phyloP scores from a whole-genome alignment of 2,888 invertebrate genomes.

The Dascillus cervinus region DNA sequence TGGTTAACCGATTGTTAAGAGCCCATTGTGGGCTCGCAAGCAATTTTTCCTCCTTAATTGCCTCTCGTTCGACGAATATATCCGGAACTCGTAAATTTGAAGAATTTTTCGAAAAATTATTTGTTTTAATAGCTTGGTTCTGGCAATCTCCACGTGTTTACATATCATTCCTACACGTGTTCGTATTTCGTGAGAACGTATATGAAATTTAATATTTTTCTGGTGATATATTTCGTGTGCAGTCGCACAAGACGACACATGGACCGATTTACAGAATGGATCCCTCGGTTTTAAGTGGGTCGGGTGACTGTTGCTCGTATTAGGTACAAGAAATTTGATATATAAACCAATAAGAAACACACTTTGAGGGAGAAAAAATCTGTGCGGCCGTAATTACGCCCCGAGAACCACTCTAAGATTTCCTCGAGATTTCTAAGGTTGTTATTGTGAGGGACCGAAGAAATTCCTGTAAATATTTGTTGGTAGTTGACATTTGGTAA shows the following conservation, averaged over 20 bases:
- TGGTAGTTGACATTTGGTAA: slow-evolving; percentile 31
- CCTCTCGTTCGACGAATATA: no score
- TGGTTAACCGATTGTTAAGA: no score
- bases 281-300: no score
- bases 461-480: slow-evolving; percentile 30
- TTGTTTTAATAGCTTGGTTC: no score
- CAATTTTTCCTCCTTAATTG: no score
- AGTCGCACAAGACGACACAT: no score
- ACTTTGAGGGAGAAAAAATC: slow-evolving; percentile 22
- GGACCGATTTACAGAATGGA: no score
- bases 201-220: slow-evolving; percentile 24
- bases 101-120: no score
- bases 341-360: slow-evolving; percentile 23
- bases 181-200: slow-evolving; percentile 23
- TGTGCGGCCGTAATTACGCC: slow-evolving; percentile 22
- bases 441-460: slow-evolving; percentile 3
- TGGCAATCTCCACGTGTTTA: no score
- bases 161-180: slow-evolving; percentile 26
- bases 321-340: slow-evolving; percentile 22
- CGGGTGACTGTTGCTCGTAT: no score
- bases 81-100: no score
- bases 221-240: slow-evolving; percentile 17
- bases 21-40: no score
- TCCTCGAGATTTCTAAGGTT: slow-evolving; percentile 9
- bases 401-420: slow-evolving; percentile 17